Conservation (phyloP, 2,113 vertebrate genomes). For the Oryzias melastigma region DNA sequence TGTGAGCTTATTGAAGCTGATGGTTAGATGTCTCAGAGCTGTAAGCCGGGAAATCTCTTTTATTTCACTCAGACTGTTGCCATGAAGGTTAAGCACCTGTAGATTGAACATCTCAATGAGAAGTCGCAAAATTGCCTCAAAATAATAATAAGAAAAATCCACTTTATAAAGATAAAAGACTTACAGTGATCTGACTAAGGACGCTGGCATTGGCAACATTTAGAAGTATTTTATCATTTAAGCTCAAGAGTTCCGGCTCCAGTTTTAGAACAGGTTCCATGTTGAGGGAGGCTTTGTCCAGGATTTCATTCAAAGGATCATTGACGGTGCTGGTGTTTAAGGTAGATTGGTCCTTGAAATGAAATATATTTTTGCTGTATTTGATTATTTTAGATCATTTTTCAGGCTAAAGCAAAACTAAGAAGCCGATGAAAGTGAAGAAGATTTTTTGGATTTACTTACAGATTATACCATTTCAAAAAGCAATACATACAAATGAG, state of each 20-base stretch:
- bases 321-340: neutral
- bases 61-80: constrained; percentile 80
- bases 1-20: constrained; percentile 83
- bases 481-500: neutral
- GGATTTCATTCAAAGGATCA: constrained; percentile 32
- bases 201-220: constrained; percentile 73
- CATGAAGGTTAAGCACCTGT: constrained; percentile 84
- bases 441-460: too few species aligned
- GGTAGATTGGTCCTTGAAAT: constrained; percentile 25
- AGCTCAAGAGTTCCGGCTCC: constrained; percentile 72
- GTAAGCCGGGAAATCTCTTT: constrained; percentile 78
- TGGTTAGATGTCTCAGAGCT: constrained; percentile 74
- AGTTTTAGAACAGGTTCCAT: constrained; percentile 78
- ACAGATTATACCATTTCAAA: neutral
- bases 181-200: constrained; percentile 84
- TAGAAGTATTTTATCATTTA: constrained; percentile 81
- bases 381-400: too few species aligned
- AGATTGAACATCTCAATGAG: constrained; percentile 5
- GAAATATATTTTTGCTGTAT: neutral
- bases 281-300: constrained; percentile 75
- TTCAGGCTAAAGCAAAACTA: neutral
- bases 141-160: neutral
- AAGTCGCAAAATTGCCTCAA: neutral
- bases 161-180: constrained; percentile 19
- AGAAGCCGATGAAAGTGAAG: neutral